Evolutionary conservation across 2,888 invertebrate species (phyloP), one percentile per base, ranked within the genome.

Genomic region (Invenusta paracnida): DNA sequence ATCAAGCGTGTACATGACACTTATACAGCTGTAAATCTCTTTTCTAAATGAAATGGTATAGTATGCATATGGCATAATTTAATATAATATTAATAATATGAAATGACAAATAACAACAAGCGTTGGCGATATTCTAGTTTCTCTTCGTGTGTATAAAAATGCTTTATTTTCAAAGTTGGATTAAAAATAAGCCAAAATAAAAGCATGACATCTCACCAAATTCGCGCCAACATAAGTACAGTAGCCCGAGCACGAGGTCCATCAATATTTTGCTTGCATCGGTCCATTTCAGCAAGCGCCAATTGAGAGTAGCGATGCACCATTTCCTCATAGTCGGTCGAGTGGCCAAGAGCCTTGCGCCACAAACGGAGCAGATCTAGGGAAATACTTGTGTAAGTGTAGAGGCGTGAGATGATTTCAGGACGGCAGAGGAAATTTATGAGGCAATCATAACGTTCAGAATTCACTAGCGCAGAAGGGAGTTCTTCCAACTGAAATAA

Each of bases 311-410:
- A 48, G 48, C 48, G 48, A 17, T 48, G 17, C 48, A 83, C 48
- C 83, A 83, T 83, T 13, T 30, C 31, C 48, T 1, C 48, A 31
- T 83, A 83, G 31, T 83, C 31, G 1, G 83, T 83, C 17, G 0
- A 30, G 1, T 30, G 83, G 31, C 31, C 83, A 29, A 83, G 31
- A 0, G 48, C 17, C 30, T 30, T 1, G 17, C 83, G 66, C 83
- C 83, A 83, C 27, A 83, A 25, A 2, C 31, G 48, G 11, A 83
- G 48, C 30, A 83, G 31, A 31, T 83, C 48, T 27, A 83, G 31
- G 11, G 83, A 48, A 17, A 48, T 48, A 17, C 48, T 48, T 17
- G 48, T 48, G 48, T 48, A 48, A 17, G 48, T 48, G 48, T 48
- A 48, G 48, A 48, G 48, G 17, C 48, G 48, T 11, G 11, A 5